Evolutionary conservation across 2,797 vertebrate genomes (phyloP).

Genomic region (Sebastes jordani): DNA sequence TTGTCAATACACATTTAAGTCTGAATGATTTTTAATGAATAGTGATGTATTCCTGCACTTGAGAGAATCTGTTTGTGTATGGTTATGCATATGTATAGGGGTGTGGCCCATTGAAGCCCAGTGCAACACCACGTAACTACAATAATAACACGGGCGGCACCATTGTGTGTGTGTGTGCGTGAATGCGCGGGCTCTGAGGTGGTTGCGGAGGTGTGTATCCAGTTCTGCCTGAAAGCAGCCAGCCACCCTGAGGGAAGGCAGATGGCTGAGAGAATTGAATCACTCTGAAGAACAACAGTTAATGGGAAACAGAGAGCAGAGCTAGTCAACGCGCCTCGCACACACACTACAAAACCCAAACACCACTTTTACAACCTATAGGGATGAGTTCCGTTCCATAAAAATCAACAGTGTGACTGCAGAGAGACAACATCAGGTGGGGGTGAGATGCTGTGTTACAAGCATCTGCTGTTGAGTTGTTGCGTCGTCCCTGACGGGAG

Average conservation of each 20-base stretch:
- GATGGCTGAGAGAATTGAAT: constrained; percentile 65
- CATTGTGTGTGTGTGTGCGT: not conserved
- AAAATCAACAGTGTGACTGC: constrained; percentile 28
- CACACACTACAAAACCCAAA: not conserved
- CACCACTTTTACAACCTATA: constrained; percentile 19
- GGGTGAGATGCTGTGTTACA: constrained; percentile 15
- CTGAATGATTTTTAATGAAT: not conserved
- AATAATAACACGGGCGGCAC: not conserved
- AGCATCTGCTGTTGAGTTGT: constrained; percentile 21
- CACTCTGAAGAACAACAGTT: constrained; percentile 56
- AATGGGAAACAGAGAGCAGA: constrained; percentile 47
- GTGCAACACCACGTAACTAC: constrained; percentile 1
- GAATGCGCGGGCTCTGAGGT: constrained; percentile 6
- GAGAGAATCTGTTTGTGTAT: not conserved
- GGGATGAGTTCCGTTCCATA: constrained; percentile 12
- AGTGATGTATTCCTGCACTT: not conserved
- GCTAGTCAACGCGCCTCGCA: constrained; percentile 12
- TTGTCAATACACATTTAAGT: not conserved
- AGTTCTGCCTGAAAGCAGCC: constrained; percentile 54
- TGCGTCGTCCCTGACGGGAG: constrained; percentile 9
- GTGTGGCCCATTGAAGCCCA: not conserved
- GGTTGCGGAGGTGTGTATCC: constrained; percentile 21
- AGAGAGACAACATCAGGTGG: constrained; percentile 19
- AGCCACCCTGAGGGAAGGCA: constrained; percentile 57
- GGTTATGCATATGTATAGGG: not conserved